Evolutionary conservation across 2,797 vertebrate genomes (phyloP), one percentile per base, ranked within the genome.

Genomic region (Yasuhikotakia modesta): DNA sequence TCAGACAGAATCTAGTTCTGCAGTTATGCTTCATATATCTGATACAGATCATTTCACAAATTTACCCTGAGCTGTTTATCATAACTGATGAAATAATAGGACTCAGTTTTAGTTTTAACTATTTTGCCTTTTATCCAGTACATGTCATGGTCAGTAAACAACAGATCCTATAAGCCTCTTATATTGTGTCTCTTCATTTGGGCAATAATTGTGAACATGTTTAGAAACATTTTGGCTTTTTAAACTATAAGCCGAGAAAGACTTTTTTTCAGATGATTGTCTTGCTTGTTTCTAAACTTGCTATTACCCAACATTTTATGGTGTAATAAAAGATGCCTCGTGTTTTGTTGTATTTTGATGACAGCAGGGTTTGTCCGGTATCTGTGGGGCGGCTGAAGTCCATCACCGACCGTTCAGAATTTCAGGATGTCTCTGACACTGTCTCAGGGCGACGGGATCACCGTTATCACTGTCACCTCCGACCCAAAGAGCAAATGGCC

Each of bases 361-460:
- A 46, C 45, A 46, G 45, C 45, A 46, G 11, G 45, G 21, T 57
- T 66, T 52, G 48, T 32, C 32, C 35, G n/a, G 66, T 67, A 35
- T 66, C 43, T 19, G 39, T 19, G n/a, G 52, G 4, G 45, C 45
- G 19, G 0, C 32, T 35, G 6, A 22, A 53, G 14, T 74, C 16
- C 16, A 32, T 60, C 17, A 27, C 10, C 22, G 13, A n/a, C 2
- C 7, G n/a, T 63, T 30, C 45, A 69, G 55, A 13, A 3, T 4
- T 39, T 53, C 78, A 89, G 67, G 75, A 94, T 94, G 91, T 81
- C 90, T 5, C 8, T 92, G 60, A 76, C 78, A 3, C 30, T 89
- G 35, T 82, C 79, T 57, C 87, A 32, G 24, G 60, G 66, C 0
- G 85, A 88, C 0, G 90, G 91, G n/a, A 73, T 91, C 84, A 89